Base-by-base conservation (phyloP, 35 echinoderm and acorn worm species). In the Apostichopus californicus region DNA sequence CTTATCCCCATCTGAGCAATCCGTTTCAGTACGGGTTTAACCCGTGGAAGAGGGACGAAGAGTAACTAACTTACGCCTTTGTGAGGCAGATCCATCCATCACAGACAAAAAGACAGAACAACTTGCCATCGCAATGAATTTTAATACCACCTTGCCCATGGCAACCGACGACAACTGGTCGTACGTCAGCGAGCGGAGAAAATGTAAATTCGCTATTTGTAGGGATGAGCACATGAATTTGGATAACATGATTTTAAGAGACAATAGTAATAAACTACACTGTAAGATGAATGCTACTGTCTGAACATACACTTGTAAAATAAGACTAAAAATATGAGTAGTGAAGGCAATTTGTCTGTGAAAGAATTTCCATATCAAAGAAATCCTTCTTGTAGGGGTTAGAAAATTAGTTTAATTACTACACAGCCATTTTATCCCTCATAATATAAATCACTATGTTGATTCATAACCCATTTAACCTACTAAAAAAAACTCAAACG, bases 141-240 rank as follows among this genome's bases (percentile, higher is more conserved):
- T 75, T 75, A 75, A 75, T 75, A 18, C n/a, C 71, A 75, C 71
- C 71, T 75, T 18, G 17, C 71, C 71, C 71, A 75, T 75, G 71
- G 71, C 71, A 75, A 75, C 71, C 71, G 17, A 14, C n/a, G 71
- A 75, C 71, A 75, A 75, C 71, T 75, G 71, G 13, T 75, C 71
- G 7, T 75, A 75, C 71, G 71, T 75, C 71, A 75, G 13, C 71
- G 18, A 18, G 1, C 64, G 64, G n/a, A 22, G 71, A 75, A 75
- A 75, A 20, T 18, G 15, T 7, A n/a, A 75, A 20, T 18, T n/a
- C 6, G 6, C n/a, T 7, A 6, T 22, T 18, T 18, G 15, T 14
- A 18, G 11, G 11, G 11, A n/a, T 22, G 71, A 75, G 21, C 71
- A 75, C 71, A 75, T 75, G 71, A 75, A 75, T 75, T 75, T 75